Percentiles rank a stretch among this genome's conserved stretches.
phyloP scores from a whole-genome alignment of 2,113 vertebrate species.

The Platichthys stellatus region DNA sequence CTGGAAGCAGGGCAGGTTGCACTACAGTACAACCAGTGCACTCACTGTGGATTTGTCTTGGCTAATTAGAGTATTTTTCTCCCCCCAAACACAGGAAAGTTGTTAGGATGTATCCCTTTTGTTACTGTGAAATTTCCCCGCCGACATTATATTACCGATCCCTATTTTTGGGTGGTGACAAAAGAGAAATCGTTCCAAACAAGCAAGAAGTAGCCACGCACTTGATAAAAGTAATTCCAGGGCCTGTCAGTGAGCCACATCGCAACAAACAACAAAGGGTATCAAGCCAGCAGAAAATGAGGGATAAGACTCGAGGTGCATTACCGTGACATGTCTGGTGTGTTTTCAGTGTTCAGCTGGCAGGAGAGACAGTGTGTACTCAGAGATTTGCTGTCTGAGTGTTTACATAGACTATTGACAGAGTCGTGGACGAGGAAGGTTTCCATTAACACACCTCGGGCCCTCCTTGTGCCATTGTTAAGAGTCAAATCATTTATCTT shows the following conservation, averaged over 20 bases:
- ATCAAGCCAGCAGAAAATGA: conserved; percentile 49
- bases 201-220: conserved; percentile 26
- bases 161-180: conserved; percentile 28
- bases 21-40: background rate
- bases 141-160: conserved; percentile 15
- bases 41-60: conserved; percentile 41
- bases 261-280: conserved; percentile 41
- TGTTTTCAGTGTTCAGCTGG: conserved; percentile 29
- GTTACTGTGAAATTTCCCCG: conserved; percentile 18
- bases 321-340: conserved; percentile 51
- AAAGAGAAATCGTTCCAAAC: conserved; percentile 48
- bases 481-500: conserved; percentile 73
- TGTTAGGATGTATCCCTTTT: conserved; percentile 40
- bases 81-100: background rate
- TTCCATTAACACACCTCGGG: conserved; percentile 56
- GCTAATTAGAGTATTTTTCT: conserved; percentile 51
- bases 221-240: conserved; percentile 66
- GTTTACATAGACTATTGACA: conserved; percentile 55
- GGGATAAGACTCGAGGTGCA: conserved; percentile 37
- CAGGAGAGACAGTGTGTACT: conserved; percentile 35
- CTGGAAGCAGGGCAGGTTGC: conserved; percentile 37
- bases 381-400: conserved; percentile 54
- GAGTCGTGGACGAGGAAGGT: conserved; percentile 35
- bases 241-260: conserved; percentile 40
- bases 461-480: conserved; percentile 37